A percentile compares a stretch with the other conserved stretches of the same genome.
phyloP scores from a whole-genome alignment of 2,797 vertebrate genomes.

The Neopelma chrysocephalum region DNA sequence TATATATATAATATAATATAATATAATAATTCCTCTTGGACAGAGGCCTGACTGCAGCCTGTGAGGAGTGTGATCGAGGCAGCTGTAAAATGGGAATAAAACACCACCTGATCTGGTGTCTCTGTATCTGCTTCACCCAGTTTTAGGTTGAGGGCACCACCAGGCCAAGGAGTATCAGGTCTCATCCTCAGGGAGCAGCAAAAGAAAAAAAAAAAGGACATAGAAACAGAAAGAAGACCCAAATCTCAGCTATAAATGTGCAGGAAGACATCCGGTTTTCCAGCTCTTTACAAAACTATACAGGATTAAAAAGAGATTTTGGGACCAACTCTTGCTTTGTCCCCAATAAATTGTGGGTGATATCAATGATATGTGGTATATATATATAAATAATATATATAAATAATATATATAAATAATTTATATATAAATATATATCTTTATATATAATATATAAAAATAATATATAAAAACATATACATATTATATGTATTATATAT shows the following conservation, averaged over 20 bases:
- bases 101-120: neutral
- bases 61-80: neutral
- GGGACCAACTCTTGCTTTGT: neutral
- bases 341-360: neutral
- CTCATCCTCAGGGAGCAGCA: neutral
- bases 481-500: too few relatives aligned
- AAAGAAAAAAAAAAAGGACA: neutral
- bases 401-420: too few relatives aligned
- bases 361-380: neutral
- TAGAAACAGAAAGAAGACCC: neutral
- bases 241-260: neutral
- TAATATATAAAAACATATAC: too few relatives aligned
- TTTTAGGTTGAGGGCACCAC: neutral
- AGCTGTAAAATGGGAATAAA: neutral
- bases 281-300: neutral
- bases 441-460: too few relatives aligned
- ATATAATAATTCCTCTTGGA: neutral
- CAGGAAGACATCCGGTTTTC: neutral
- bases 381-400: too few relatives aligned
- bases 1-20: too few relatives aligned
- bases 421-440: too few relatives aligned
- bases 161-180: neutral
- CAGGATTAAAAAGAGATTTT: neutral
- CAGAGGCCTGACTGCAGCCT: neutral
- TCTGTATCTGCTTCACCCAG: neutral